Evolutionary conservation across 2,113 vertebrate genomes (phyloP).

Genomic region (Hoplias malabaricus): DNA sequence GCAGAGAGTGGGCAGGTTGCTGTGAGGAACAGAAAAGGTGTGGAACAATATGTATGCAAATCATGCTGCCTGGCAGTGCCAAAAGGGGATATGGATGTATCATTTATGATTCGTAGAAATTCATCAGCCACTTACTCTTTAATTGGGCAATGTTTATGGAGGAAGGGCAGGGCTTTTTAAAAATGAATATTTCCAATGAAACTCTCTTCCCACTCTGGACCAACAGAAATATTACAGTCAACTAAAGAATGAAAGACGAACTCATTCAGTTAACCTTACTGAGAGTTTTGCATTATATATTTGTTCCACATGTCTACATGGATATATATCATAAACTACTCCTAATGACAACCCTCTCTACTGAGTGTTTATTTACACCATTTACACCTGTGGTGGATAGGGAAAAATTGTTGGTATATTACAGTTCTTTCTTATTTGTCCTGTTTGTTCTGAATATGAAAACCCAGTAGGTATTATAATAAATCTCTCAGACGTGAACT

Average conservation of each 20-base stretch:
- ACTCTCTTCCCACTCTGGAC: not conserved
- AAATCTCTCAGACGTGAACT: too few relatives aligned
- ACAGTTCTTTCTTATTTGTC: too few relatives aligned
- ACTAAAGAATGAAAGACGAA: slow-evolving; percentile 8
- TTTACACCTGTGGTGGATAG: not conserved
- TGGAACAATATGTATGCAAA: slow-evolving; percentile 79
- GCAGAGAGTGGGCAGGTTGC: slow-evolving; percentile 35
- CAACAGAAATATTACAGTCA: not conserved
- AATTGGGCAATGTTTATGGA: slow-evolving; percentile 48
- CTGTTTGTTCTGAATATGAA: too few relatives aligned
- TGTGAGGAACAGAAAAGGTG: slow-evolving; percentile 61
- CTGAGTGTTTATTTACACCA: not conserved
- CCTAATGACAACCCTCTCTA: not conserved
- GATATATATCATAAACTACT: slow-evolving; percentile 3
- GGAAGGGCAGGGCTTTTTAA: slow-evolving; percentile 43
- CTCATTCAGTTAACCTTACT: not conserved
- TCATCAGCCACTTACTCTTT: slow-evolving; percentile 56
- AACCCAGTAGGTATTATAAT: too few relatives aligned
- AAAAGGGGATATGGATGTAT: slow-evolving; percentile 54
- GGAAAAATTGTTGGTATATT: not conserved
- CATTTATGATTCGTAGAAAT: slow-evolving; percentile 56
- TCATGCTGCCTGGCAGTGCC: slow-evolving; percentile 51
- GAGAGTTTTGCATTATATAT: not conserved
- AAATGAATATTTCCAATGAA: slow-evolving; percentile 17
- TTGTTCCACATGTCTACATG: not conserved